Percentiles rank a stretch among this genome's conserved stretches.
These are phyloP conservation scores for Myocastor coypus DNA, from an alignment of 2,113 vertebrate genomes.

Conservation along the genomic window DNA sequence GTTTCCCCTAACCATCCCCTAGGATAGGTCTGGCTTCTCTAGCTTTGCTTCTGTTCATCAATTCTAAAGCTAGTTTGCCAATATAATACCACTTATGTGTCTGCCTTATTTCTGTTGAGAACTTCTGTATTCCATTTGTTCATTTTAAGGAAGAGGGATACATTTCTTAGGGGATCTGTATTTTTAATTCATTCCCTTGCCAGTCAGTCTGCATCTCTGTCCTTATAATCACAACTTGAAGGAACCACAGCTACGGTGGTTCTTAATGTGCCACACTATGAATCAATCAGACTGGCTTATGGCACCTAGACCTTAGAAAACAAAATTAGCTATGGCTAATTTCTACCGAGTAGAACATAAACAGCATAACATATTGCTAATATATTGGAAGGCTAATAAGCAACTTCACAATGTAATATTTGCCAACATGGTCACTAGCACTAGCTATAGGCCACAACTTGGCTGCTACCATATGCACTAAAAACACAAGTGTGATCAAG, in stretches of 20 bases:
- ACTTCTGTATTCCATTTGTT: neutral
- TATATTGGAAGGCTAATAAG: neutral
- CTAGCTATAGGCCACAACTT: neutral
- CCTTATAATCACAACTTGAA: neutral
- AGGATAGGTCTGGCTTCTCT: neutral
- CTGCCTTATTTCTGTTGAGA: neutral
- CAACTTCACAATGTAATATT: constrained; percentile 29
- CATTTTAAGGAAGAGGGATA: constrained; percentile 19
- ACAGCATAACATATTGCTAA: neutral
- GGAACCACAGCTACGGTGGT: neutral
- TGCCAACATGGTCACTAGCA: neutral
- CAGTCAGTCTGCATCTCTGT: neutral
- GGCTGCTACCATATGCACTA: neutral
- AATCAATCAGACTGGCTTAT: constrained; percentile 10
- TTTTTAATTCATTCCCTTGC: neutral
- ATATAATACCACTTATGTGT: neutral
- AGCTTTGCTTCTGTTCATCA: constrained; percentile 10
- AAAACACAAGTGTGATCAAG: neutral
- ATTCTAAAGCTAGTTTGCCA: neutral
- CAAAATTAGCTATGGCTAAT: neutral
- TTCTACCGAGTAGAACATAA: neutral
- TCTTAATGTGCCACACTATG: neutral
- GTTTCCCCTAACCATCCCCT: neutral
- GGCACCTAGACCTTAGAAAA: constrained; percentile 1
- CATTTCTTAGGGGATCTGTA: neutral